These are phyloP conservation scores for Cantharis nigra DNA, from an alignment of 2,888 invertebrate genomes.

Conservation along the genomic window DNA sequence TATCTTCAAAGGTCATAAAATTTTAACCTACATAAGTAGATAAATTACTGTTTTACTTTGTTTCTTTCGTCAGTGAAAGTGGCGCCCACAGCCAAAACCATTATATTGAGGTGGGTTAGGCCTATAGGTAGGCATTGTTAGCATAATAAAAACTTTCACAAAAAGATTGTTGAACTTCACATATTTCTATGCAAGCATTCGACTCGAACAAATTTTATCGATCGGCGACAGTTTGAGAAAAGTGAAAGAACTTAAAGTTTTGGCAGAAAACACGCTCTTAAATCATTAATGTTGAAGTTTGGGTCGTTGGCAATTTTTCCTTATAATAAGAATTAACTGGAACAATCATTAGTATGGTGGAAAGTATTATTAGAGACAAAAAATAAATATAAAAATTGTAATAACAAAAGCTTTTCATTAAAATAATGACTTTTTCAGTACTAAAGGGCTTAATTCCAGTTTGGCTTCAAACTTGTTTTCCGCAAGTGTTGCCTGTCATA, in stretches of 20 bases:
- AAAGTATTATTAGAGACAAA: conserved; percentile 1
- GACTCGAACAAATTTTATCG: background rate
- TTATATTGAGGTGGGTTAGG: too few species aligned
- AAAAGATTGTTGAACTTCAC: background rate
- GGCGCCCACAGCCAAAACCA: too few species aligned
- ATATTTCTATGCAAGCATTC: background rate
- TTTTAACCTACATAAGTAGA: too few species aligned
- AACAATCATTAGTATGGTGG: background rate
- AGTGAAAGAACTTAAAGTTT: conserved; percentile 3
- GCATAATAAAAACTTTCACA: background rate
- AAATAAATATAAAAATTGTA: conserved; percentile 24
- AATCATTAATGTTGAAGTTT: conserved; percentile 2
- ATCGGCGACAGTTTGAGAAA: background rate
- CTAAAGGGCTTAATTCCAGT: conserved; percentile 34
- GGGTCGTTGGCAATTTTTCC: background rate
- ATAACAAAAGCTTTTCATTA: conserved; percentile 31
- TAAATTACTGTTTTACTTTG: too few species aligned
- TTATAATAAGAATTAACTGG: background rate
- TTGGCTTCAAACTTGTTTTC: conserved; percentile 33
- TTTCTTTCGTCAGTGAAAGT: too few species aligned
- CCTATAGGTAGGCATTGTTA: background rate
- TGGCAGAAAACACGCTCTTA: conserved; percentile 1
- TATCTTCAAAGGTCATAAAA: too few species aligned
- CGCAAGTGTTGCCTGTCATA: conserved; percentile 27
- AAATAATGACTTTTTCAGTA: conserved; percentile 25